Evolutionary conservation across 2,797 vertebrate species (phyloP), one percentile per base, ranked within the genome.

Genomic region (Pygocentrus nattereri): DNA sequence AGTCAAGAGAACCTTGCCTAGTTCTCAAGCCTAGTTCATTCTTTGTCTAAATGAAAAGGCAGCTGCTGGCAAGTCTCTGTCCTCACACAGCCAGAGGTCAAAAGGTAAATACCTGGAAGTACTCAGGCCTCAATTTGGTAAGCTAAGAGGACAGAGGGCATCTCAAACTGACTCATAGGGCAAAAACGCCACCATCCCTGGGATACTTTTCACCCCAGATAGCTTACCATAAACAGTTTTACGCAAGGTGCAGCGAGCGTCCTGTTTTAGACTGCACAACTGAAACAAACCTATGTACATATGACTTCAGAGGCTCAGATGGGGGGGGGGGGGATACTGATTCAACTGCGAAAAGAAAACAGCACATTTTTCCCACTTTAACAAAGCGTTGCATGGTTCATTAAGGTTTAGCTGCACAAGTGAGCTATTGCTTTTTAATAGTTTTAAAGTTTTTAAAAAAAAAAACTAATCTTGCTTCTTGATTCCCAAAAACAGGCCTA

Each of bases 101-200:
- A 83, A 85, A 81, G 72, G 77, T 49, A 81, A 79, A 81, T 18
- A 38, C 76, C 81, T 74, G 69, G 62, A 86, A 81, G 78, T 50
- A 67, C 44, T 85, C 69, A n/a, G 41, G 58, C 56, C 50, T 58
- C 71, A 54, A 67, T 65, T 56, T 13, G 34, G 34, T 52, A 54
- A 49, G 52, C 18, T 4, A 38, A 44, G 15, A 64, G 69, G 65
- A 21, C 67, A 4, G 56, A 79, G 41, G 44, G 41, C 65, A 68
- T 12, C 15, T 38, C 2, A 38, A 18, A 30, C 38, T 5, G 23
- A 41, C 23, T 16, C 15, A 68, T 31, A 12, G 38, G 50, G 38
- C 31, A 56, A 70, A 47, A 79, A 30, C 13, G 52, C 41, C 25
- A 16, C 19, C 31, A 23, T 23, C 41, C 38, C 34, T 25, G 65